Evolutionary conservation across 2,888 invertebrate species (phyloP), one percentile per base, ranked within the genome.

Genomic region (Drosophila mercatorum): DNA sequence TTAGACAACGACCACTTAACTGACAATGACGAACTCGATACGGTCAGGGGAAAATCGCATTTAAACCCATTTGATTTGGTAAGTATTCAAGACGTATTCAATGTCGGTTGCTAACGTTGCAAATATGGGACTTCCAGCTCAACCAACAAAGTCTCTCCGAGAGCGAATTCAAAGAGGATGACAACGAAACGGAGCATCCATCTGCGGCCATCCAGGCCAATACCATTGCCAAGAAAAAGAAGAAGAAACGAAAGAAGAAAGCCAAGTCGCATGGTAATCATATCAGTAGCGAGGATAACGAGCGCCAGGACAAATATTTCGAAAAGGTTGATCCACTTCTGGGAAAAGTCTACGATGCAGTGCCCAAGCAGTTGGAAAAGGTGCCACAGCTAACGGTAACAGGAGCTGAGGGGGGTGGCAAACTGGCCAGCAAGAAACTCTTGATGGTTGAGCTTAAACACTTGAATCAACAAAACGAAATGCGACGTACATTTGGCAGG

Each of bases 401-500:
- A 14, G 76, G 85, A 11, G 81, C 57, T 8, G 70, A 79, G 11
- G 74, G 82, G 4, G 79, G 62, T 7, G 58, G 51, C 8, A 94
- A 73, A 95, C 95, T 52, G 91, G 95, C 96, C 11, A 95, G 96
- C 90, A 94, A 95, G 89, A 93, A 94, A 49, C 92, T 96, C 41
- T 93, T 97, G 11, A 93, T 93, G 57, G 94, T 96, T 34, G 95
- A 96, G 75, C 94, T 95, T 74, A 96, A 96, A 89, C 94, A 96
- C 91, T 93, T 97, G 28, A 97, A 97, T 93, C 95, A 96, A 12
- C 96, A 96, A 77, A 96, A 96, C 93, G 97, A 97, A 93, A 94
- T 97, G 91, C 95, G 96, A 72, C 94, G 95, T 88, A 96, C 97
- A 88, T 97, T 97, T 94, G 97, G 97, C 28, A 95, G 96, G 26